Evolutionary conservation across 2,888 invertebrate genomes (phyloP).

Genomic region (Alviniconcha strummeri): DNA sequence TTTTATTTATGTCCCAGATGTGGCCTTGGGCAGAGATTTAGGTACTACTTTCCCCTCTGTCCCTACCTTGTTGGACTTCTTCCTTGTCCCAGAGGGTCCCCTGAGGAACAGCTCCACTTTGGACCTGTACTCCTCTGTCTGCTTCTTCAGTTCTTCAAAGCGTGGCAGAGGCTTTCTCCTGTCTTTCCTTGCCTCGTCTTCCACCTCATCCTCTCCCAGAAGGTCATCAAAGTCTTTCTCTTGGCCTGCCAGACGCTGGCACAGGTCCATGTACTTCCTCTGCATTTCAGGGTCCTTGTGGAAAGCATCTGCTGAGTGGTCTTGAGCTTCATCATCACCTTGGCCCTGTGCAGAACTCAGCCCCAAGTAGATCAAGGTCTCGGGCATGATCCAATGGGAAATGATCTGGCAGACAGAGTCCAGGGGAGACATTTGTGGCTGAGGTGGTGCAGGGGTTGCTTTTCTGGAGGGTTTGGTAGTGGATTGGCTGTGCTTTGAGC

Average conservation of each 20-base stretch:
- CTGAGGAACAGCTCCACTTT: constrained; percentile 53
- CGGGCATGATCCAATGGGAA: constrained; percentile 50
- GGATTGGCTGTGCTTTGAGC: background rate
- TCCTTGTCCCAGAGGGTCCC: constrained; percentile 28
- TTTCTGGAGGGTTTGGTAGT: background rate
- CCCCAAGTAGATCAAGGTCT: constrained; percentile 48
- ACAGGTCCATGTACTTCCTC: constrained; percentile 49
- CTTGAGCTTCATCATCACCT: constrained; percentile 27
- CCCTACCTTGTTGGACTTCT: constrained; percentile 29
- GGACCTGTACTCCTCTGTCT: constrained; percentile 48
- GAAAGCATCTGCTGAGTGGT: constrained; percentile 3
- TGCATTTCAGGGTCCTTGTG: constrained; percentile 46
- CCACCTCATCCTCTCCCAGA: constrained; percentile 41
- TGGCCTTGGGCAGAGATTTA: no score
- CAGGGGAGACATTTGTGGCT: constrained; percentile 30
- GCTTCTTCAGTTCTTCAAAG: constrained; percentile 50
- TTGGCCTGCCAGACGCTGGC: constrained; percentile 49
- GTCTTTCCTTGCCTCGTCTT: background rate
- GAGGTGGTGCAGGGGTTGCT: background rate
- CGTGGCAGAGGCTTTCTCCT: constrained; percentile 52
- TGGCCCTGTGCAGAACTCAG: constrained; percentile 30
- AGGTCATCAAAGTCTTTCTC: constrained; percentile 53
- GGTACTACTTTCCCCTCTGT: no score
- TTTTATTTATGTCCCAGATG: no score
- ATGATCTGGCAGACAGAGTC: constrained; percentile 37